A percentile compares a stretch with the other conserved stretches of the same genome.
These are phyloP conservation scores for Pemphigus obesinymphae DNA, from an alignment of 1,140 invertebrate genomes.

Conservation along the genomic window DNA sequence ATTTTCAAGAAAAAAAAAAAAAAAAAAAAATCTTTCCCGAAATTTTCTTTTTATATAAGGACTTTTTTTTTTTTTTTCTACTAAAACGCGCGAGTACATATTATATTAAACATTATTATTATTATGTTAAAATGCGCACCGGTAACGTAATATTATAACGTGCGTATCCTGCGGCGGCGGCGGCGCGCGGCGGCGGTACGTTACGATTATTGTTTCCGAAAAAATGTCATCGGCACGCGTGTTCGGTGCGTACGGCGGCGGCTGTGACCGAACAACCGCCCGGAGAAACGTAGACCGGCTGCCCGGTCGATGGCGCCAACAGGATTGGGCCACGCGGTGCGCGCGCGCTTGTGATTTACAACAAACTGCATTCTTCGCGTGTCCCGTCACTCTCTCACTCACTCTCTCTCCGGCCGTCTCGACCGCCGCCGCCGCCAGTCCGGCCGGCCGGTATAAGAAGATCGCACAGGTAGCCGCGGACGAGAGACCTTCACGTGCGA, in stretches of 20 bases:
- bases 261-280: background rate
- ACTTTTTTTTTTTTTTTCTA: too few relatives aligned
- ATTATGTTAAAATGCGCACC: too few relatives aligned
- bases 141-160: too few relatives aligned
- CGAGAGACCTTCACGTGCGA: background rate
- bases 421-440: background rate
- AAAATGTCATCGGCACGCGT: background rate
- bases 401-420: background rate
- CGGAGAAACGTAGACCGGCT: conserved; percentile 10
- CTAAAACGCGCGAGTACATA: too few relatives aligned
- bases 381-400: background rate
- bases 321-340: background rate
- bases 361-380: conserved; percentile 39
- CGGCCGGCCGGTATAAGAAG: background rate
- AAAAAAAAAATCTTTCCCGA: too few relatives aligned
- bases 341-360: conserved; percentile 32
- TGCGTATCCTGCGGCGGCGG: too few relatives aligned
- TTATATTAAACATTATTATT: too few relatives aligned
- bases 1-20: too few relatives aligned
- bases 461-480: conserved; percentile 10
- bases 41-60: too few relatives aligned
- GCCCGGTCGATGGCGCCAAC: conserved; percentile 26
- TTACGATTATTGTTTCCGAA: conserved; percentile 2
- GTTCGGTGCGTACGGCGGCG: background rate
- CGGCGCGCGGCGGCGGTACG: too few relatives aligned